phyloP scores from a whole-genome alignment of 2,888 invertebrate genomes.

The Phengaris arion region DNA sequence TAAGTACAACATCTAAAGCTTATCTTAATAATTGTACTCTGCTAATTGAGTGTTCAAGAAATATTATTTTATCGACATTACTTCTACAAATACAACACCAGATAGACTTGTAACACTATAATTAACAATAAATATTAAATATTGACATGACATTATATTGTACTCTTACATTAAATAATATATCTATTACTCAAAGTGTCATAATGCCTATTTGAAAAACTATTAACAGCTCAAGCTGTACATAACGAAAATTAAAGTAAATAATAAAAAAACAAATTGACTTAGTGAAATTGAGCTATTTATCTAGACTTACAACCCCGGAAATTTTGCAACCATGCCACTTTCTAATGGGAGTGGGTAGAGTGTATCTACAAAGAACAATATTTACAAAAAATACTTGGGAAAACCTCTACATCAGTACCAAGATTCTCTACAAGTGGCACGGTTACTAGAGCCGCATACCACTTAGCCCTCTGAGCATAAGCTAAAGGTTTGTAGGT shows the following conservation, averaged over 20 bases:
- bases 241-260: slow-evolving; percentile 62
- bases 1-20: slow-evolving; percentile 44
- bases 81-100: slow-evolving; percentile 54
- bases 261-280: slow-evolving; percentile 49
- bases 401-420: slow-evolving; percentile 44
- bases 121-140: slow-evolving; percentile 49
- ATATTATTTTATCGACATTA: slow-evolving; percentile 41
- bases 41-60: slow-evolving; percentile 37
- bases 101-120: slow-evolving; percentile 57
- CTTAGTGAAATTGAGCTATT: slow-evolving; percentile 66
- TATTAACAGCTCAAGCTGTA: slow-evolving; percentile 67
- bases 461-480: slow-evolving; percentile 71
- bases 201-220: slow-evolving; percentile 61
- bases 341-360: slow-evolving; percentile 33
- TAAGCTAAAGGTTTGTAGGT: slow-evolving; percentile 62
- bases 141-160: slow-evolving; percentile 52
- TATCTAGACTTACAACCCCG: slow-evolving; percentile 75
- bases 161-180: slow-evolving; percentile 55
- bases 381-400: slow-evolving; percentile 63
- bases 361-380: slow-evolving; percentile 45
- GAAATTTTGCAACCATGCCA: slow-evolving; percentile 75
- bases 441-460: slow-evolving; percentile 74
- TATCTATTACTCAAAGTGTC: slow-evolving; percentile 57
- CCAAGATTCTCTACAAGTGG: slow-evolving; percentile 47
- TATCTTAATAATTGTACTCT: slow-evolving; percentile 46